These are phyloP conservation scores for Theocolax elegans DNA, from an alignment of 1,140 invertebrate species.

Conservation along the genomic window DNA sequence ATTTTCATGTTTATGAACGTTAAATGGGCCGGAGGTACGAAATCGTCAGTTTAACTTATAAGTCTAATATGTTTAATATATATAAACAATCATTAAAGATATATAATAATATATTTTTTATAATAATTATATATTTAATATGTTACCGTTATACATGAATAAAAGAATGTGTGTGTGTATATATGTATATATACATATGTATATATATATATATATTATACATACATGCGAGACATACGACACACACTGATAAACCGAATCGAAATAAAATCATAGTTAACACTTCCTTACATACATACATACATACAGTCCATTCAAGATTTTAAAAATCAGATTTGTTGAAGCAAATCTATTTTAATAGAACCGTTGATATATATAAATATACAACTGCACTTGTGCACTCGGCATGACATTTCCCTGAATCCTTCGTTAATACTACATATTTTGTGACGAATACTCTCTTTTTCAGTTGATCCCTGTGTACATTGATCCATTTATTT, in stretches of 20 bases:
- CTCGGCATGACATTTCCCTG: constrained; percentile 23
- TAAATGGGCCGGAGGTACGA: constrained; percentile 62
- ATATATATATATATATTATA: not conserved
- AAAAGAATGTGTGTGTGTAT: not conserved
- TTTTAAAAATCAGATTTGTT: not conserved
- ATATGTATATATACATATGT: constrained; percentile 3
- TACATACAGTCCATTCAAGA: no score
- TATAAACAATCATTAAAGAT: constrained; percentile 12
- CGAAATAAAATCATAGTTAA: constrained; percentile 5
- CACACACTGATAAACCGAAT: no score
- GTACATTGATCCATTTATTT: not conserved
- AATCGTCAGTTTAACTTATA: constrained; percentile 19
- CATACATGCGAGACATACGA: constrained; percentile 33
- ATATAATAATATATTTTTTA: not conserved
- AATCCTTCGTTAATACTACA: constrained; percentile 5
- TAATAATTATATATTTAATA: constrained; percentile 2
- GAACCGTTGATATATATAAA: constrained; percentile 7
- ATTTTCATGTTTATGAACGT: constrained; percentile 32
- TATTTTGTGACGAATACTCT: constrained; percentile 11
- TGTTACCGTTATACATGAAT: not conserved
- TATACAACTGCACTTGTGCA: constrained; percentile 33
- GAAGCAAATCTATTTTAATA: constrained; percentile 16
- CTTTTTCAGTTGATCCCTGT: constrained; percentile 2
- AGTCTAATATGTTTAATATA: constrained; percentile 28
- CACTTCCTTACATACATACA: not conserved